Conservation (phyloP, 2,113 vertebrate genomes). For the Indicator indicator region DNA sequence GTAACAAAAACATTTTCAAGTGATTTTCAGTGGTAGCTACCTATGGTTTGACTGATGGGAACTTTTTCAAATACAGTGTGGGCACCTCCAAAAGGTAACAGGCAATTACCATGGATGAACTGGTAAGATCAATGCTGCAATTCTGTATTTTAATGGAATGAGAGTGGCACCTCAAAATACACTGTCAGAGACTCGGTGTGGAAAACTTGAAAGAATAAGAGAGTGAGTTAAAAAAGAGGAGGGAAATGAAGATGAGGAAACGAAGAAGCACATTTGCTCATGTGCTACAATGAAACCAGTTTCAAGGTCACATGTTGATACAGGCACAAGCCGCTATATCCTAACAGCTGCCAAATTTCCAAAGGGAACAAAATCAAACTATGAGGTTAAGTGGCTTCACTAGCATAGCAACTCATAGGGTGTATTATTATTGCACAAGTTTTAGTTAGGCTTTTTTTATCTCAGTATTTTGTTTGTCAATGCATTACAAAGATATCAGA, state of each 20-base stretch:
- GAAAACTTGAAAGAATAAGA: background rate
- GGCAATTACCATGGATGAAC: background rate
- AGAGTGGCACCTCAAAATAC: background rate
- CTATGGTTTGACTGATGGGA: background rate
- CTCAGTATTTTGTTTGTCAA: background rate
- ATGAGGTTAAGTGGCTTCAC: background rate
- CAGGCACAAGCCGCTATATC: background rate
- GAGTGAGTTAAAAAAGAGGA: background rate
- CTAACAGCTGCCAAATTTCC: background rate
- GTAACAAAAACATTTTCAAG: background rate
- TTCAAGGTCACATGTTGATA: background rate
- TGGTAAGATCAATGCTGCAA: background rate
- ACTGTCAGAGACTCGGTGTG: background rate
- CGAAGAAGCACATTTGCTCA: background rate
- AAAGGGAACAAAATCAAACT: background rate
- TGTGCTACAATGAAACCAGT: background rate
- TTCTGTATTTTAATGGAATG: background rate
- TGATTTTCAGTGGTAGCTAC: background rate
- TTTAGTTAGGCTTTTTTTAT: background rate
- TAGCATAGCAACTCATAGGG: background rate
- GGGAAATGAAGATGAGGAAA: background rate
- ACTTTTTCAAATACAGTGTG: background rate
- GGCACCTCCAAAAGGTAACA: background rate
- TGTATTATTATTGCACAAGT: background rate
- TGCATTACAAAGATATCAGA: background rate